Base-by-base conservation (phyloP, 1,140 invertebrate genomes). In the Dendroctonus ponderosae region DNA sequence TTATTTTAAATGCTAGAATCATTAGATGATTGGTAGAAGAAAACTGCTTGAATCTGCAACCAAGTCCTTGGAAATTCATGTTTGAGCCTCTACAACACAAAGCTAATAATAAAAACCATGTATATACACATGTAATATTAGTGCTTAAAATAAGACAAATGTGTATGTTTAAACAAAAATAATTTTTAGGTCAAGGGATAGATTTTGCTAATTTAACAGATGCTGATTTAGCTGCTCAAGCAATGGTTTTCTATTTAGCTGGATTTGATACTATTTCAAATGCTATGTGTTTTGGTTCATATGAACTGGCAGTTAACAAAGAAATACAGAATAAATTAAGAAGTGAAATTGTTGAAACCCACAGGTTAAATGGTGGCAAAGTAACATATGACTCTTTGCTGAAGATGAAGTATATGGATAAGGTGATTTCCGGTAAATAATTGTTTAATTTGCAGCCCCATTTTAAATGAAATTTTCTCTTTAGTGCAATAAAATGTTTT, bases 241-340 rank as follows among this genome's bases (percentile, higher is more conserved):
- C 75, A 38, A 74, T 81, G 53, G 59, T 80, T 7, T 80, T 80
- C 57, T 79, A 79, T 50, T 62, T 80, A 9, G 79, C 74, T 49
- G 79, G 78, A n/a, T 80, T 80, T 59, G 79, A 79, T 5, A 76
- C 77, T 3, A 67, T 73, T 26, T 73, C 78, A 7, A 71, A 72
- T 6, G 14, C 71, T 7, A 51, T 79, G 48, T 68, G 64, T 53
- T 79, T 78, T 68, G 60, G 69, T 26, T 62, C 65, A 7, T 76
- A 83, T 66, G 77, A 80, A 57, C 72, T 88, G 49, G 82, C 84
- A 0, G 68, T 78, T 14, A 76, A 86, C 77, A 81, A 80, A 6
- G 81, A 84, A 7, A 71, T 82, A 39, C 82, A 84, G 70, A 70
- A 78, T 44, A 76, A 68, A 63, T 69, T 82, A 0, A 70, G 73